Evolutionary conservation across 2,888 invertebrate genomes (phyloP).

Genomic region (Fabriciana adippe): DNA sequence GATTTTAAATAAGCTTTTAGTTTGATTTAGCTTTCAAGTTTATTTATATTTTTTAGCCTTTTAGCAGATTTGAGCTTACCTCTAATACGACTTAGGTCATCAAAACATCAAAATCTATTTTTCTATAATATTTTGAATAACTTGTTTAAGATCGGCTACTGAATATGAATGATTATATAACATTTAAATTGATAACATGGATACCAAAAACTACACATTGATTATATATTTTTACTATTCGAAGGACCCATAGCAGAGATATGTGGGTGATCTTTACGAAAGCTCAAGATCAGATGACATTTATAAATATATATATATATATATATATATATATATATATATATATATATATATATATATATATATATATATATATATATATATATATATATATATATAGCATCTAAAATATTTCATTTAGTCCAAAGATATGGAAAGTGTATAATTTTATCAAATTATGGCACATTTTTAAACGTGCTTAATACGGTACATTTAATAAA

Average conservation of each 20-base stretch:
- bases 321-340: too few relatives aligned
- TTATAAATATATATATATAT: constrained; percentile 6
- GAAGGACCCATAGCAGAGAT: constrained; percentile 14
- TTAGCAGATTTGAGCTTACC: constrained; percentile 25
- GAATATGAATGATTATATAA: constrained; percentile 7
- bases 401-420: constrained; percentile 16
- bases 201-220: constrained; percentile 27
- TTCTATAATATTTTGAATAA: constrained; percentile 13
- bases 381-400: constrained; percentile 16
- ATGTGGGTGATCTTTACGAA: constrained; percentile 7
- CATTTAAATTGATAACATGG: constrained; percentile 14
- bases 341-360: too few relatives aligned
- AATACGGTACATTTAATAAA: constrained; percentile 4
- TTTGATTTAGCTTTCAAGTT: background rate
- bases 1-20: background rate
- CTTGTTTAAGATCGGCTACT: constrained; percentile 19
- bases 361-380: too few relatives aligned
- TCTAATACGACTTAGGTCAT: constrained; percentile 14
- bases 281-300: constrained; percentile 12
- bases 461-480: constrained; percentile 20
- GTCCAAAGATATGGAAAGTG: constrained; percentile 12
- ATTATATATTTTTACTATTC: constrained; percentile 16
- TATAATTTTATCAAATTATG: constrained; percentile 25
- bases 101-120: constrained; percentile 17
- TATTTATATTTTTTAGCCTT: background rate